Conservation (phyloP, 2,113 vertebrate species). For the Ascaphus truei region DNA sequence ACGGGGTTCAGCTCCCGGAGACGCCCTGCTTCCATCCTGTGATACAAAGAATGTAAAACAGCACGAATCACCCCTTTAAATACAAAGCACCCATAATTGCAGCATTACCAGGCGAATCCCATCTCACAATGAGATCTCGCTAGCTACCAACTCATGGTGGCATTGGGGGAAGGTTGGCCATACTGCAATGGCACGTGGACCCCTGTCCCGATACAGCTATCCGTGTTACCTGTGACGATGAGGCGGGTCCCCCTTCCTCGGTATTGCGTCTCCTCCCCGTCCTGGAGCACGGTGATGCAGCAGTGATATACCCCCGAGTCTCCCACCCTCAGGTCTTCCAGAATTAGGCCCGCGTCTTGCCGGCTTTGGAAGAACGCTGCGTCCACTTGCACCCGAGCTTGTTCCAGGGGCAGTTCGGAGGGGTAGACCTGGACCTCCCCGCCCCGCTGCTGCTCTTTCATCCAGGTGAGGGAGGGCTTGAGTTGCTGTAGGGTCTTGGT, state of each 20-base stretch:
- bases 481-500: not conserved
- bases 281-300: not conserved
- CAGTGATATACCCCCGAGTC: not conserved
- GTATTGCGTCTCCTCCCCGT: not conserved
- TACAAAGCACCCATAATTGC: no score
- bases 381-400: not conserved
- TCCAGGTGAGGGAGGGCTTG: constrained; percentile 1
- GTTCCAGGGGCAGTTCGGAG: not conserved
- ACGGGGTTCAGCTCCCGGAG: no score
- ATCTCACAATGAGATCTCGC: no score
- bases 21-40: no score
- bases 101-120: no score
- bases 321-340: not conserved
- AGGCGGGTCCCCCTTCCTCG: not conserved
- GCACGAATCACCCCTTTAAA: no score
- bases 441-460: not conserved
- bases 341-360: not conserved
- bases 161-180: no score
- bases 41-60: no score
- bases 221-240: constrained; percentile 10
- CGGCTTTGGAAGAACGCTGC: not conserved
- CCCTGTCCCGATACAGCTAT: no score
- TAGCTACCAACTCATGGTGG: no score
- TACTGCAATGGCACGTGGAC: no score
- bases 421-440: not conserved